These are phyloP conservation scores for Tolypeutes matacus DNA, from an alignment of 2,797 vertebrate species.

Conservation along the genomic window DNA sequence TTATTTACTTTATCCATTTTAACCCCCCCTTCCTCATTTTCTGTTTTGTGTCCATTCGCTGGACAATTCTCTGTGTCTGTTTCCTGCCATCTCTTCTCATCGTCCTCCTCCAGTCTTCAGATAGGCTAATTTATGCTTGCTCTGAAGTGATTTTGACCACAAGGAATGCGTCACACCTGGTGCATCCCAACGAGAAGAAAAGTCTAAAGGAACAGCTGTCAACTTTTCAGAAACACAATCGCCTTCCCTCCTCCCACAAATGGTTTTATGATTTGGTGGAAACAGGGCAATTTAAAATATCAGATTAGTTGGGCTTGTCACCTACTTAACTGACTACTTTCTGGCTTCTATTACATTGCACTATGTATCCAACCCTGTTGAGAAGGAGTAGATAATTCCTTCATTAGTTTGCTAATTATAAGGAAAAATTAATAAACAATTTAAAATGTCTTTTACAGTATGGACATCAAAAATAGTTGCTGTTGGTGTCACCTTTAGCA, in stretches of 20 bases:
- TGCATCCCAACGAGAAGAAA: neutral
- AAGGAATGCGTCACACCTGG: neutral
- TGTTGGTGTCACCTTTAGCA: neutral
- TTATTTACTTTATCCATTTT: too few relatives aligned
- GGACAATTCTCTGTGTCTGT: too few relatives aligned
- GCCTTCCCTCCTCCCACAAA: neutral
- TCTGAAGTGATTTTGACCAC: neutral
- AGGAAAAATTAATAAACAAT: neutral
- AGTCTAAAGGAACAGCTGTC: neutral
- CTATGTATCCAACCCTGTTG: neutral
- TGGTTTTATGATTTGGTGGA: neutral
- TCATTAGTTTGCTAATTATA: neutral
- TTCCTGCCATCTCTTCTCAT: too few relatives aligned
- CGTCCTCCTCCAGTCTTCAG: too few relatives aligned
- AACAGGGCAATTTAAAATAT: neutral
- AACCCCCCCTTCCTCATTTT: too few relatives aligned
- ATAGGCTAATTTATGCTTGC: conserved; percentile 38
- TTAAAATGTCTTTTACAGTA: neutral
- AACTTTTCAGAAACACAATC: neutral
- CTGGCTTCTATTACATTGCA: neutral
- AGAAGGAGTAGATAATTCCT: neutral
- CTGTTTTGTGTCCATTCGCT: too few relatives aligned
- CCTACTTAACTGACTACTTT: neutral
- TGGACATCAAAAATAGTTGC: neutral
- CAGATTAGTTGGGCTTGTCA: neutral